Base-by-base conservation (phyloP, 2,888 invertebrate genomes). In the Pristionchus entomophagus region DNA sequence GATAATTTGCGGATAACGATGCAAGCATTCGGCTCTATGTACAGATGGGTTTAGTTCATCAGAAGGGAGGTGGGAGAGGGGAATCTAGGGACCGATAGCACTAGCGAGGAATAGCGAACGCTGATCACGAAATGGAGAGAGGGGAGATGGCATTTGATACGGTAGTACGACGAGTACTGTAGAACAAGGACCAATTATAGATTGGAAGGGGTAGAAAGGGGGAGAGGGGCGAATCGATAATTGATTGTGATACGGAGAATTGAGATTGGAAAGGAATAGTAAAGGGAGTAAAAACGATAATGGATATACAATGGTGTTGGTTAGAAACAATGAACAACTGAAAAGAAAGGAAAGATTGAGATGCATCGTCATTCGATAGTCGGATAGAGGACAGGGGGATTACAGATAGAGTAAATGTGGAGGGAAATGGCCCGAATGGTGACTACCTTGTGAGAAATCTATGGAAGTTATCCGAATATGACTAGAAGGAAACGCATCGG, bases 81-180 rank as follows among this genome's bases (percentile, higher is more conserved):
- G 41, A 73, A 45, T 73, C 26, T 22, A n/a, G 73, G n/a, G 69
- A 45, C 4, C 8, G 32, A 73, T 73, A 73, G 73, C 73, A 73
- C 73, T 73, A 73, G 73, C 38, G 38, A 73, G 73, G 35, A 41
- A 45, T 41, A 8, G 73, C 56, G 22, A 5, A 14, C 5, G 8
- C 12, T 56, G 14, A 73, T 73, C 45, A 73, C 73, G 73, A 73
- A 73, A 73, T 73, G 73, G 26, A 73, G 38, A n/a, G 12, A 22
- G 0, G 22, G 65, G 65, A 73, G 73, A 73, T 73, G 73, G 73
- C 73, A 73, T 73, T 73, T 73, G 73, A 73, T 73, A 73, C 73
- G 73, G 41, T 73, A 73, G 73, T 73, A 73, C 73, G 41, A 73
- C 41, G n/a, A 26, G 73, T 73, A 73, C 73, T 73, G 73, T 73